Evolutionary conservation across 2,113 vertebrate species (phyloP).

Genomic region (Microtus pennsylvanicus): DNA sequence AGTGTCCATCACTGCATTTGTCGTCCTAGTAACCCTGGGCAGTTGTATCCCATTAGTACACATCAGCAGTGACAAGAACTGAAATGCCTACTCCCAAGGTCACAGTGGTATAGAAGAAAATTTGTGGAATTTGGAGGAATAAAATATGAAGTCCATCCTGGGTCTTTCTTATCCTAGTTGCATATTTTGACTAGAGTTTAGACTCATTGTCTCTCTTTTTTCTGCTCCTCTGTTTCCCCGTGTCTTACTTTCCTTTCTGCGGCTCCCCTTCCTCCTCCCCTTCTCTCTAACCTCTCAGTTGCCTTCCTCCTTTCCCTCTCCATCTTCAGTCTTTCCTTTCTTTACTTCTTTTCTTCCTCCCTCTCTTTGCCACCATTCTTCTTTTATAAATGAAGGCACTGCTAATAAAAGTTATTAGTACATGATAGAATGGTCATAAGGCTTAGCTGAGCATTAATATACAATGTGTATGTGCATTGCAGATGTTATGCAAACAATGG

Average conservation of each 20-base stretch:
- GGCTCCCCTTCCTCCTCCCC: background rate
- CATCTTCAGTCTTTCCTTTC: accelerated
- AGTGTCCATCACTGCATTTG: accelerated
- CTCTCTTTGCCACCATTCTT: background rate
- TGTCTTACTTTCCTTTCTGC: background rate
- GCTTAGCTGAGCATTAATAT: background rate
- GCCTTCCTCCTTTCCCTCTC: background rate
- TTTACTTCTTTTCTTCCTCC: background rate
- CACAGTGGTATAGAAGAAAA: background rate
- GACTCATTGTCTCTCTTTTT: background rate
- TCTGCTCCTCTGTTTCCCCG: too few species aligned
- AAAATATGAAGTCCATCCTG: background rate
- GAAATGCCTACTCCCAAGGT: background rate
- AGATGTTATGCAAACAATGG: background rate
- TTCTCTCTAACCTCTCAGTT: background rate
- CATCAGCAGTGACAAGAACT: background rate
- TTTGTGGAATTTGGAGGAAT: background rate
- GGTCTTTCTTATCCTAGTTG: background rate
- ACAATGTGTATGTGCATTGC: background rate
- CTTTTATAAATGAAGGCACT: background rate
- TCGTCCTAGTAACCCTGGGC: background rate
- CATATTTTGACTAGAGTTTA: background rate
- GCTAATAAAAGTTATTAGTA: background rate
- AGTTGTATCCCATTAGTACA: background rate
- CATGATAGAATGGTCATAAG: background rate